Conservation (phyloP, 2,113 vertebrate species). For the Peromyscus polionotus region DNA sequence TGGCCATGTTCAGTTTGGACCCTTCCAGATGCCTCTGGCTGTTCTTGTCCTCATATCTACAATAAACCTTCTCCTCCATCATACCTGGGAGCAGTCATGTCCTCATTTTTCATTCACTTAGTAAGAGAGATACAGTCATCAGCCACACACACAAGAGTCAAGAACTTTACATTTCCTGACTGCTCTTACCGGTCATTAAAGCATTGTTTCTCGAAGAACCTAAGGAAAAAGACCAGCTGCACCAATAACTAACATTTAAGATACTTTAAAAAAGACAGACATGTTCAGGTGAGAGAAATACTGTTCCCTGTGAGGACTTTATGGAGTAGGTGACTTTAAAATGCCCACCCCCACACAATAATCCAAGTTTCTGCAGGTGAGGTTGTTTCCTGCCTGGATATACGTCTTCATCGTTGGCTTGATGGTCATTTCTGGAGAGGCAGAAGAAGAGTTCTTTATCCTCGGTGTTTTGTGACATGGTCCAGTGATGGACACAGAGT, state of each 20-base stretch:
- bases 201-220: background rate
- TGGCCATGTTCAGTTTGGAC: background rate
- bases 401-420: background rate
- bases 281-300: background rate
- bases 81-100: background rate
- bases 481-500: background rate
- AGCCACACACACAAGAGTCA: background rate
- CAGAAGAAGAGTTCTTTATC: background rate
- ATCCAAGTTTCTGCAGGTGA: background rate
- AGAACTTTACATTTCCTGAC: constrained; percentile 28
- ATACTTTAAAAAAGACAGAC: background rate
- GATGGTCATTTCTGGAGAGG: constrained; percentile 1
- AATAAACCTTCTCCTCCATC: background rate
- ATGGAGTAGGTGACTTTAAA: constrained; percentile 5
- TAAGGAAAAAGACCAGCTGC: background rate
- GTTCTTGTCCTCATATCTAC: background rate
- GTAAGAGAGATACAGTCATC: background rate
- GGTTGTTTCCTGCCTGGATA: background rate
- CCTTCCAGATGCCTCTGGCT: background rate
- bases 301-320: background rate
- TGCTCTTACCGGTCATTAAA: constrained; percentile 33
- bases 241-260: background rate
- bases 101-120: background rate
- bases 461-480: background rate
- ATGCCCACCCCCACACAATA: background rate